A percentile compares a stretch with the other conserved stretches of the same genome.
These are phyloP conservation scores for Sebastes vulpes DNA, from an alignment of 2,797 vertebrate species.

Conservation along the genomic window DNA sequence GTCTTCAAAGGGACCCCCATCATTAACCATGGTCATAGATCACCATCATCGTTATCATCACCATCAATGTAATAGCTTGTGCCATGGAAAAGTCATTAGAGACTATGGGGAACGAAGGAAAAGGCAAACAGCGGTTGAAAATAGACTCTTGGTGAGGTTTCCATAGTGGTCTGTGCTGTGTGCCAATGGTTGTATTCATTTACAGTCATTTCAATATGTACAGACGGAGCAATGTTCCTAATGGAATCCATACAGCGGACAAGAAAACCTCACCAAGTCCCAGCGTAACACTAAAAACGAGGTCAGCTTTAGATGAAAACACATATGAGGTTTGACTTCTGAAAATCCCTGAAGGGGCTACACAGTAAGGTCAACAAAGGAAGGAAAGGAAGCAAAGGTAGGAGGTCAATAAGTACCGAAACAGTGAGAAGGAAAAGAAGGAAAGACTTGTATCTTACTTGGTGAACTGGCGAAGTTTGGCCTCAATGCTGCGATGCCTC, in stretches of 20 bases:
- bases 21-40: conserved; percentile 22
- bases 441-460: conserved; percentile 85
- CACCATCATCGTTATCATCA: conserved; percentile 44
- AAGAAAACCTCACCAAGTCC: neutral
- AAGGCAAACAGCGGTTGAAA: conserved; percentile 52
- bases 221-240: conserved; percentile 10
- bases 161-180: neutral
- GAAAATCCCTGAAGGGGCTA: neutral
- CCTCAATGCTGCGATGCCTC: conserved; percentile 97
- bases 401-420: neutral
- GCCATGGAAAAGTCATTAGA: conserved; percentile 52
- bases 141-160: conserved; percentile 39
- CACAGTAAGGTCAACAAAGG: neutral
- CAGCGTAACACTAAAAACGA: neutral
- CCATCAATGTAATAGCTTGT: conserved; percentile 32
- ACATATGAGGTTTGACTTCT: neutral
- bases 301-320: neutral
- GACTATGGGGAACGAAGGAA: conserved; percentile 4
- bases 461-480: conserved; percentile 97
- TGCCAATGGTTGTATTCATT: conserved; percentile 31
- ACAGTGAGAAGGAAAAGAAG: neutral
- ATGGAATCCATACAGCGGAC: conserved; percentile 19
- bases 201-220: conserved; percentile 6
- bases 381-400: neutral
- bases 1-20: conserved; percentile 16